Evolutionary conservation across 2,113 vertebrate genomes (phyloP), one percentile per base, ranked within the genome.

Genomic region (Ctenodactylus gundi): DNA sequence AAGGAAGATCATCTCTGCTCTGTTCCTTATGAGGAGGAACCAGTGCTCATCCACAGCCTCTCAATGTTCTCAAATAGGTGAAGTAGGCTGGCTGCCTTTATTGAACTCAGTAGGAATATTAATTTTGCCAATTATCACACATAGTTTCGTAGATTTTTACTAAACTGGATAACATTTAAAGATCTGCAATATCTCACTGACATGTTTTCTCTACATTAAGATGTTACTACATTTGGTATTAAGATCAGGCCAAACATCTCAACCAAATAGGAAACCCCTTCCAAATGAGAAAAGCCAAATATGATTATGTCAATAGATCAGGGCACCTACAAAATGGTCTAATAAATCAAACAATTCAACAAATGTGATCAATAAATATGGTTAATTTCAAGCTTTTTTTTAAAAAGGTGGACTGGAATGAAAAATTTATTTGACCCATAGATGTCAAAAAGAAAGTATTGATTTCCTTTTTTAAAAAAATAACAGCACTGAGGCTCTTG

Each of bases 241-340:
- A 80, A 80, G 57, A 91, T 21, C 55, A 88, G 34, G 53, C 36
- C 9, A 44, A 85, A 65, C 46, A 89, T 81, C 68, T 84, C 29
- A 78, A 17, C 12, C 70, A 90, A 88, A 78, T 3, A 68, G 14
- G n/a, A 94, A 93, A 68, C 44, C 2, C 82, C 90, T 92, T 82
- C 31, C 34, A 92, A 88, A 88, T 51, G 20, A n/a, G 29, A 64
- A 21, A 64, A 68, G 55, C 25, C 31, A 81, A n/a, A 64, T 55
- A 72, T 3, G 11, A 25, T 58, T 39, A 92, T 36, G 72, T 81
- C 77, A 55, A 78, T 51, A 49, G 27, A 9, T 64, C 21, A 41
- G 53, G 14, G 17, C 11, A 75, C 7, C 8, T 81, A 36, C 14
- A 88, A 93, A 95, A 87, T 92, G 27, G 14, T 65, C 34, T 65